Evolutionary conservation across 2,888 invertebrate species (phyloP).

Genomic region (Miltochrista miniata): DNA sequence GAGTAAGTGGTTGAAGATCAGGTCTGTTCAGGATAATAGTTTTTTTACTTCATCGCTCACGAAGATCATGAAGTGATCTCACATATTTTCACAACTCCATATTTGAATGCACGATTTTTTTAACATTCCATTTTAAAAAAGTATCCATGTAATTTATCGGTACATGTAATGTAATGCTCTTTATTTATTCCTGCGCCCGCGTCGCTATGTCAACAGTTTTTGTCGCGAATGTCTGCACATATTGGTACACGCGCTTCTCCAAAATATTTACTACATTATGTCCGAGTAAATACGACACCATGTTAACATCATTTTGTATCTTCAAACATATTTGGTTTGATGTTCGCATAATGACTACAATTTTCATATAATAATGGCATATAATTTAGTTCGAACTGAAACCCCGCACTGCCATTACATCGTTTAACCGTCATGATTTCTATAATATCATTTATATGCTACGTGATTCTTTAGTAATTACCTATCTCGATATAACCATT

Average conservation of each 20-base stretch:
- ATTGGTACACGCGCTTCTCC: background rate
- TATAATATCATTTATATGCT: constrained; percentile 45
- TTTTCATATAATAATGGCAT: constrained; percentile 25
- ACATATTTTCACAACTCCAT: too few species aligned
- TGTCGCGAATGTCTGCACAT: constrained; percentile 3
- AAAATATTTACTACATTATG: background rate
- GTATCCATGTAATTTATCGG: constrained; percentile 9
- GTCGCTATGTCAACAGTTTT: constrained; percentile 11
- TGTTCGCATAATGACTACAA: constrained; percentile 25
- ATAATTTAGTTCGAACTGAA: constrained; percentile 30
- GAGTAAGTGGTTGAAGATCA: too few species aligned
- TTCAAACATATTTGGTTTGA: constrained; percentile 17
- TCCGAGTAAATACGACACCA: background rate
- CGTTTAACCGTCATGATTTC: constrained; percentile 43
- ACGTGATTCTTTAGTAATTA: constrained; percentile 44
- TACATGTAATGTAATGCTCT: constrained; percentile 5
- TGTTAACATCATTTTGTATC: background rate
- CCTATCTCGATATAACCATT: constrained; percentile 43
- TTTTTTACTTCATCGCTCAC: too few species aligned
- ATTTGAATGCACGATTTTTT: too few species aligned
- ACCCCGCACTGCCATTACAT: constrained; percentile 29
- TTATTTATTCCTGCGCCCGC: constrained; percentile 10
- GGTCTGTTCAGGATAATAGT: too few species aligned
- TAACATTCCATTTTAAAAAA: too few species aligned
- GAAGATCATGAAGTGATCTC: too few species aligned